Base-by-base conservation (phyloP, 2,888 invertebrate genomes). In the Alloplasta piceator region DNA sequence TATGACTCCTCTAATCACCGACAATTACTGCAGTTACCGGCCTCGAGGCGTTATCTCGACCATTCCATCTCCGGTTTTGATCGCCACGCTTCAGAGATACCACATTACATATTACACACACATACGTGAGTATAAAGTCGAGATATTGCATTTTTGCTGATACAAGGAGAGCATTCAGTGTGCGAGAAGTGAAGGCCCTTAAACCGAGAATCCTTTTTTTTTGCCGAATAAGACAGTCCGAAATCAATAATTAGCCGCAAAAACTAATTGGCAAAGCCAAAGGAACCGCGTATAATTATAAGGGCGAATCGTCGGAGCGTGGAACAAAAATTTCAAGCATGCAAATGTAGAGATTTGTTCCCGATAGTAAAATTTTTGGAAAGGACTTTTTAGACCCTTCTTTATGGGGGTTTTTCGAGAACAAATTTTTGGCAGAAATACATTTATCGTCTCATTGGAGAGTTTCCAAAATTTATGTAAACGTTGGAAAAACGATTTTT, bases 1-100 rank as follows among this genome's bases (percentile, higher is more conserved):
- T 91, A 91, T 90, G 90, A 91, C 89, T 91, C 89, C 89, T 90
- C 90, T 91, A 90, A 91, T 91, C 90, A 90, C 87, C 89, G 90
- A 88, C 90, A 89, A 90, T 91, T 91, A 91, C 89, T 87, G 89
- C 89, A 90, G 90, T 91, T 90, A 90, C 90, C 89, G 87, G 87
- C 85, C 88, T 87, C 87, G 86, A 87, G 89, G 88, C 87, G 88
- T 88, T 90, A 91, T 90, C 89, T 87, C 88, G 86, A 88, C 86
- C 89, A 89, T 90, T 85, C 83, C 83, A 84, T 85, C 82, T 82
- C 77, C 79, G 75, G 78, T 80, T 79, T 78, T 71, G 80, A 76
- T 81, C 64, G 78, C 68, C 68, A 64, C 80, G 74, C 78, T 81
- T 78, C 81, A 70, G 60, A 60, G 70, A 74, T 78, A 67, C 26